phyloP scores from a whole-genome alignment of 1,140 invertebrate species.

The Caenorhabditis elegans region WBcel235 BX284603.4:9779001-9779500 shows the following conservation, averaged over 20 bases:
- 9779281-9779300: too few relatives aligned
- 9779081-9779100: slow-evolving; percentile 52
- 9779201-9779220: neutral
- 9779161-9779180: slow-evolving; percentile 48
- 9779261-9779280: too few relatives aligned
- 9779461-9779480: slow-evolving; percentile 63
- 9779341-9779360: too few relatives aligned
- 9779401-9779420: slow-evolving; percentile 31
- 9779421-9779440: slow-evolving; percentile 36
- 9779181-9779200: neutral
- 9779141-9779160: slow-evolving; percentile 52
- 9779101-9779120: slow-evolving; percentile 29
- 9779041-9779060: slow-evolving; percentile 48
- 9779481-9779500: slow-evolving; percentile 57
- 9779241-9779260: too few relatives aligned
- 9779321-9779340: too few relatives aligned
- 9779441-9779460: slow-evolving; percentile 57
- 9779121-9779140: slow-evolving; percentile 42
- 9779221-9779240: too few relatives aligned
- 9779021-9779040: neutral
- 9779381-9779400: slow-evolving; percentile 52
- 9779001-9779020: neutral
- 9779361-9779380: too few relatives aligned
- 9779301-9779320: too few relatives aligned
- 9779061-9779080: slow-evolving; percentile 59